phyloP scores from a whole-genome alignment of 2,888 invertebrate genomes.

The Alviniconcha strummeri region DNA sequence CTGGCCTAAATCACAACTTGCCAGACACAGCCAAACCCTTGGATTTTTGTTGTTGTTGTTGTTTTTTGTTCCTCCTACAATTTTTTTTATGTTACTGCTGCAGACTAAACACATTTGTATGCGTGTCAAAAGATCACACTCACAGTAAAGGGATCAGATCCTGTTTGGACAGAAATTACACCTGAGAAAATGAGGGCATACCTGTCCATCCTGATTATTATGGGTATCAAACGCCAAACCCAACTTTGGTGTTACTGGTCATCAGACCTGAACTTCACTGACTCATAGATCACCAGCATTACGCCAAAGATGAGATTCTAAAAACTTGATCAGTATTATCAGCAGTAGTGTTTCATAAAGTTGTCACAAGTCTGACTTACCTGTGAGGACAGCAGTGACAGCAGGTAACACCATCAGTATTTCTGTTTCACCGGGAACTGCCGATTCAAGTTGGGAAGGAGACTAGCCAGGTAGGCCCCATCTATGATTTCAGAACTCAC shows the following conservation, averaged over 20 bases:
- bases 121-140: background rate
- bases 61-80: background rate
- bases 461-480: no score
- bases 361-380: no score
- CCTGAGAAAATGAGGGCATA: conserved; percentile 1
- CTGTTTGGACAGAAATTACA: background rate
- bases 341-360: no score
- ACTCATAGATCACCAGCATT: background rate
- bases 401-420: no score
- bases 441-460: no score
- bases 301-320: conserved; percentile 1
- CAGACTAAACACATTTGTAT: background rate
- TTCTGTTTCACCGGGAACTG: no score
- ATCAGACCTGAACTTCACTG: background rate
- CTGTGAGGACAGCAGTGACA: no score
- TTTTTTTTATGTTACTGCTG: background rate
- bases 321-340: no score
- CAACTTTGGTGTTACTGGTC: conserved; percentile 28
- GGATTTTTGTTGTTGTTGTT: no score
- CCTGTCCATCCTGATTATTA: background rate
- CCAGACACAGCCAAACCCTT: background rate
- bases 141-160: background rate
- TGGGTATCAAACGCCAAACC: conserved; percentile 5
- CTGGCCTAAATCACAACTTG: background rate
- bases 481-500: no score